phyloP scores from a whole-genome alignment of 2,113 vertebrate genomes.

The Chionomys nivalis region DNA sequence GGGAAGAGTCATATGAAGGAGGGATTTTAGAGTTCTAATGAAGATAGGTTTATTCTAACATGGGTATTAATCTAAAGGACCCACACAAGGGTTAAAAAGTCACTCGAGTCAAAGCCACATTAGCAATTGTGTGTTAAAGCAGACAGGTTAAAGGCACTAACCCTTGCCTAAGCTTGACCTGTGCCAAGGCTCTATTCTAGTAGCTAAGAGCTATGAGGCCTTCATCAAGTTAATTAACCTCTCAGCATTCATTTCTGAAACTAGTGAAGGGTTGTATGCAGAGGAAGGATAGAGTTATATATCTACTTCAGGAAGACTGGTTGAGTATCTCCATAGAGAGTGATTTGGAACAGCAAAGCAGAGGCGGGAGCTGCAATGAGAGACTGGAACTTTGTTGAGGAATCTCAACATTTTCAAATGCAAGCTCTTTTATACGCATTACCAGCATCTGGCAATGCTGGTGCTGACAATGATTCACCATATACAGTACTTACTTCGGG shows the following conservation, averaged over 20 bases:
- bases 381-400: conserved; percentile 34
- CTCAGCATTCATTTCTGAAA: conserved; percentile 1
- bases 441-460: conserved; percentile 63
- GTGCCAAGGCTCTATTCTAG: conserved; percentile 11
- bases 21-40: not conserved
- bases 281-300: not conserved
- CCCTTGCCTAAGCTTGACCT: not conserved
- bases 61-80: not conserved
- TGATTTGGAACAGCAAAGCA: not conserved
- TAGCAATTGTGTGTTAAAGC: not conserved
- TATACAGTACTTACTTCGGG: conserved; percentile 73
- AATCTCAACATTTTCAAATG: conserved; percentile 3
- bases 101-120: not conserved
- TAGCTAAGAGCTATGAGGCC: not conserved
- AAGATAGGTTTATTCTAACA: not conserved
- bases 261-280: not conserved
- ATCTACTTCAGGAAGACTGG: conserved; percentile 28
- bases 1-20: not conserved
- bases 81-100: not conserved
- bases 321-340: not conserved
- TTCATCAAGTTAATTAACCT: conserved; percentile 11
- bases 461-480: conserved; percentile 64
- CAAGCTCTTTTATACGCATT: conserved; percentile 64
- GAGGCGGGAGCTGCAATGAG: not conserved
- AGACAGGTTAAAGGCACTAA: not conserved